Conservation (phyloP, 1,140 invertebrate species). For the Philaenus spumarius region DNA sequence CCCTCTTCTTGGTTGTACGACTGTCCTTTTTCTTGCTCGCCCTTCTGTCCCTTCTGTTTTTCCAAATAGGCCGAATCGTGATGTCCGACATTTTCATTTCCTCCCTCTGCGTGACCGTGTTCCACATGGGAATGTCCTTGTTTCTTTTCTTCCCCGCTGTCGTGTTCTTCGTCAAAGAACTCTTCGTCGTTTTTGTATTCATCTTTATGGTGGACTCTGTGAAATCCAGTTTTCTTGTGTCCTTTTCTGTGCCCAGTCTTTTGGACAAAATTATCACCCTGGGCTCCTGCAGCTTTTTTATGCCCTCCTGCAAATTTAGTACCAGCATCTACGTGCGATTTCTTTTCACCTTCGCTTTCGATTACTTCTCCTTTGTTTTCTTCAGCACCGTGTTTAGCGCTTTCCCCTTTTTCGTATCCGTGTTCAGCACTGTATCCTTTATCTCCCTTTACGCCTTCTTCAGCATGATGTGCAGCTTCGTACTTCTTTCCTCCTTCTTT, state of each 20-base stretch:
- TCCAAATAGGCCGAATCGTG: constrained; percentile 29
- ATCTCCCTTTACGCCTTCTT: constrained; percentile 47
- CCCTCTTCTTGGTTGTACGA: constrained; percentile 28
- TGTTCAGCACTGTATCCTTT: constrained; percentile 51
- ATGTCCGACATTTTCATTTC: constrained; percentile 27
- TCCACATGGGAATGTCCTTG: constrained; percentile 35
- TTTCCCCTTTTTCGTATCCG: constrained; percentile 36
- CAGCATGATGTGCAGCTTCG: constrained; percentile 25
- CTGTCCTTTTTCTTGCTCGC: constrained; percentile 29
- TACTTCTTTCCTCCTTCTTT: constrained; percentile 30
- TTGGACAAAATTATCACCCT: constrained; percentile 22
- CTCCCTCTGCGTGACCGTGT: constrained; percentile 29
- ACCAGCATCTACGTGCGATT: constrained; percentile 31
- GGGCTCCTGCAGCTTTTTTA: constrained; percentile 34
- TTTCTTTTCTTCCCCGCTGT: constrained; percentile 50
- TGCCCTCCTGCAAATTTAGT: constrained; percentile 41
- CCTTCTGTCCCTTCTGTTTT: constrained; percentile 23
- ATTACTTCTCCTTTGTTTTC: constrained; percentile 27
- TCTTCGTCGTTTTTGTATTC: constrained; percentile 56
- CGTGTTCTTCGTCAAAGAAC: constrained; percentile 58
- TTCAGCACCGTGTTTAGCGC: constrained; percentile 30
- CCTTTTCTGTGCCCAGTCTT: constrained; percentile 54
- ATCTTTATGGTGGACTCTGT: constrained; percentile 56
- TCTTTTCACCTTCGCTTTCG: constrained; percentile 32
- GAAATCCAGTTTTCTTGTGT: constrained; percentile 55